These are phyloP conservation scores for Cliona cf. orientalis DNA, from an alignment of 37 sponge, comb jelly and placozoan genomes.

Conservation along the genomic window DNA sequence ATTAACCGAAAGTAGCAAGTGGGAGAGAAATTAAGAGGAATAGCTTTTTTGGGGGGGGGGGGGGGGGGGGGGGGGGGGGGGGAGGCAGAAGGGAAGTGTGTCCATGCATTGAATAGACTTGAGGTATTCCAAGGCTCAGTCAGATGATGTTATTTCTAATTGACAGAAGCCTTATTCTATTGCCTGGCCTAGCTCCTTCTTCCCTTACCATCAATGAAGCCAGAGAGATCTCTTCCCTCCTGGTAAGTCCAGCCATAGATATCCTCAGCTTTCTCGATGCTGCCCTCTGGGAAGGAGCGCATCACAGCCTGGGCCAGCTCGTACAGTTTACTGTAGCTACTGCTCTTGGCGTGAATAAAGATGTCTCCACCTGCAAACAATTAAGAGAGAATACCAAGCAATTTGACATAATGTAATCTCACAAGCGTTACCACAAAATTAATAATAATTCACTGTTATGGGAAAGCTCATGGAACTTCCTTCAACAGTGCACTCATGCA, in stretches of 20 bases:
- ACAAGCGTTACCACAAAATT: not conserved
- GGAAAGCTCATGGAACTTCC: not conserved
- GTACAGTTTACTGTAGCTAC: conserved; percentile 50
- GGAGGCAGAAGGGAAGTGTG: not conserved
- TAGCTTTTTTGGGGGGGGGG: too few species aligned
- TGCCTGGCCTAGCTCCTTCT: too few species aligned
- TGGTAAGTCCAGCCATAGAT: conserved; percentile 55
- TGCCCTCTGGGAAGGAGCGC: conserved; percentile 27
- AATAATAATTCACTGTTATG: not conserved
- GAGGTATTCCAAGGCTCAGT: too few species aligned
- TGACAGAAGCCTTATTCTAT: too few species aligned
- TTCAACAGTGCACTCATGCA: too few species aligned
- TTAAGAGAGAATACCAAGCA: too few species aligned
- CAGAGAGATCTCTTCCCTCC: conserved; percentile 59
- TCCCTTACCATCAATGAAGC: conserved; percentile 62
- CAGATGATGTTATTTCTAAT: too few species aligned
- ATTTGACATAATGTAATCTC: too few species aligned
- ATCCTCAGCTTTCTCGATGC: conserved; percentile 49
- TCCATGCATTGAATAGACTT: too few species aligned
- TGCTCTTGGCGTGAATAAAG: conserved; percentile 67
- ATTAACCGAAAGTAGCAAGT: too few species aligned
- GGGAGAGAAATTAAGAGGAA: too few species aligned
- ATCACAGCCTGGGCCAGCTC: conserved; percentile 46
- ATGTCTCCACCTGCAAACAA: conserved; percentile 61
- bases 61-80: not conserved